A percentile compares a stretch with the other conserved stretches of the same genome.
phyloP scores from a whole-genome alignment of 2,113 vertebrate species.

The Pyrgilauda ruficollis region DNA sequence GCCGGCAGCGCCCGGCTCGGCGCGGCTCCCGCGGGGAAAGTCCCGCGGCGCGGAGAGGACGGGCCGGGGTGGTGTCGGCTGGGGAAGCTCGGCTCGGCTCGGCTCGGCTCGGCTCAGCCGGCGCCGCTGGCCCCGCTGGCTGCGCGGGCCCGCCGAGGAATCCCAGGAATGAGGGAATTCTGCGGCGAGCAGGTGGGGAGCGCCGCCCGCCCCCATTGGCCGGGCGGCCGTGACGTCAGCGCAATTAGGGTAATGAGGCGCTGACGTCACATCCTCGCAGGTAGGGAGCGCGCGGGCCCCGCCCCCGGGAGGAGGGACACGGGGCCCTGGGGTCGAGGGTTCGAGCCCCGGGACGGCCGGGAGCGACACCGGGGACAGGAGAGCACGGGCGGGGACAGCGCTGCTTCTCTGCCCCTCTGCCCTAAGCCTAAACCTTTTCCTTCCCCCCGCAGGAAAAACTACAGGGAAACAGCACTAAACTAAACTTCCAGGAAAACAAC shows the following conservation, averaged over 20 bases:
- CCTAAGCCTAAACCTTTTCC: too few species aligned
- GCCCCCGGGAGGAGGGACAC: neutral
- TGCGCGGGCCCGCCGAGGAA: constrained; percentile 75
- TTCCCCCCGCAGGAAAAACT: neutral
- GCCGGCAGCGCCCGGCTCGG: neutral
- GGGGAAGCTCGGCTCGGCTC: too few species aligned
- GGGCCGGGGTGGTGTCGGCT: too few species aligned
- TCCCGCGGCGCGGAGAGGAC: neutral
- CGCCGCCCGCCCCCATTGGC: constrained; percentile 77
- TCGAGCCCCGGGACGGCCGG: neutral
- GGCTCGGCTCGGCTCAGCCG: neutral
- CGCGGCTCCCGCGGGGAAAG: neutral
- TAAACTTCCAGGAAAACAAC: too few species aligned
- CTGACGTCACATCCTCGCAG: constrained; percentile 76
- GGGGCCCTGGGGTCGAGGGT: rapidly evolving
- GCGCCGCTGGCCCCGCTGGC: neutral
- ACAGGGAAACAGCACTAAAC: neutral
- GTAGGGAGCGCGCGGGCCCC: constrained; percentile 29
- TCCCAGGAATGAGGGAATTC: constrained; percentile 92
- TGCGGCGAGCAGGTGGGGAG: constrained; percentile 90
- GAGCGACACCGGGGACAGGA: rapidly evolving
- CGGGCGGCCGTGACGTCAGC: constrained; percentile 73
- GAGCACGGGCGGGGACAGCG: rapidly evolving
- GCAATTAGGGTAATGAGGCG: constrained; percentile 77
- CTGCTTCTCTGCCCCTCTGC: neutral